phyloP scores from a whole-genome alignment of 1,140 invertebrate genomes.

The Cydia splendana region DNA sequence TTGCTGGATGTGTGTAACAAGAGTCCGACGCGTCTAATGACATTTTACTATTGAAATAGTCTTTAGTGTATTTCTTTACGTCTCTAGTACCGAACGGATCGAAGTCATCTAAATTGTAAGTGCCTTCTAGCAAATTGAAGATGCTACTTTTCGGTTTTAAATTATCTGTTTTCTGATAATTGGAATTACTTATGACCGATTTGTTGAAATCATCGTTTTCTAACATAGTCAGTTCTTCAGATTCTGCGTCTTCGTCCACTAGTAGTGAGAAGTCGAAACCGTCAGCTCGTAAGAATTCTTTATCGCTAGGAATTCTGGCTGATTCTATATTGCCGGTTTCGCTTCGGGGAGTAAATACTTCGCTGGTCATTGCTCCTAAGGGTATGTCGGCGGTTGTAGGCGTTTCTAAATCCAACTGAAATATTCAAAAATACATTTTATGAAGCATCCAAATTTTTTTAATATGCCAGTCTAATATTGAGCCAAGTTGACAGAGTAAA shows the following conservation, averaged over 20 bases:
- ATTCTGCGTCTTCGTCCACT: slow-evolving; percentile 59
- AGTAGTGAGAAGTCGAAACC: slow-evolving; percentile 73
- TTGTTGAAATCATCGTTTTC: slow-evolving; percentile 48
- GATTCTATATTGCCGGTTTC: slow-evolving; percentile 55
- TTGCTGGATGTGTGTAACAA: slow-evolving; percentile 66
- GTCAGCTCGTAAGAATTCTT: slow-evolving; percentile 60
- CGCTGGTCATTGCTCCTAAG: slow-evolving; percentile 52
- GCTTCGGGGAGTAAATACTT: slow-evolving; percentile 60
- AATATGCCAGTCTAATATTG: too few species aligned
- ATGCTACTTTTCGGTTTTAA: slow-evolving; percentile 49
- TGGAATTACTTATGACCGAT: slow-evolving; percentile 55
- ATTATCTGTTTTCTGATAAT: slow-evolving; percentile 36
- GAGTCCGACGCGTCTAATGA: slow-evolving; percentile 49
- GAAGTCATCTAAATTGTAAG: slow-evolving; percentile 69
- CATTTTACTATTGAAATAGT: slow-evolving; percentile 63
- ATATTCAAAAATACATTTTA: slow-evolving; percentile 34
- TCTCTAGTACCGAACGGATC: slow-evolving; percentile 74
- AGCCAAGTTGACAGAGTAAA: too few species aligned
- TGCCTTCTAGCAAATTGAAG: slow-evolving; percentile 69
- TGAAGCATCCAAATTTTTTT: too few species aligned
- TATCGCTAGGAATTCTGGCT: slow-evolving; percentile 50
- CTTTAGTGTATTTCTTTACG: slow-evolving; percentile 52
- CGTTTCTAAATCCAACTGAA: slow-evolving; percentile 76
- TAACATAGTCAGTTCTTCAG: slow-evolving; percentile 48
- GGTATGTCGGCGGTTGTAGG: slow-evolving; percentile 72